Evolutionary conservation across 2,113 vertebrate genomes (phyloP).

Genomic region (Plestiodon gilberti): DNA sequence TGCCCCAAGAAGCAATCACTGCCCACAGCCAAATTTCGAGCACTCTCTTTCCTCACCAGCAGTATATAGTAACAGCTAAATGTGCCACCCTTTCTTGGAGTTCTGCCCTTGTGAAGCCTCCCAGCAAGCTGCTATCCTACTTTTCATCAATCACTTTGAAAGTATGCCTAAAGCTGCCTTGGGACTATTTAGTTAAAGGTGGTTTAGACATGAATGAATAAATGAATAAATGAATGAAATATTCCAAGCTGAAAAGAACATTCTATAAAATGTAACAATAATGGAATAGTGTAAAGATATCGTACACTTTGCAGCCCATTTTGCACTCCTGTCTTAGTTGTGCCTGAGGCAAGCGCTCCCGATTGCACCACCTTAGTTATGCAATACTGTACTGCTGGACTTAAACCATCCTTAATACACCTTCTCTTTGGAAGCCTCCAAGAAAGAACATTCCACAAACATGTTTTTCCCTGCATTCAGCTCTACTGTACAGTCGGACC

Average conservation of each 20-base stretch:
- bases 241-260: neutral
- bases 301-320: neutral
- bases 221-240: too few relatives aligned
- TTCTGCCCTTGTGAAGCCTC: neutral
- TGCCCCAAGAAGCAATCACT: neutral
- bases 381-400: neutral
- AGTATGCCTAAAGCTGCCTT: neutral
- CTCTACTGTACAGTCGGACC: too few relatives aligned
- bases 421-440: neutral
- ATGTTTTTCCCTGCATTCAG: neutral
- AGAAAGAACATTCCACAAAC: neutral
- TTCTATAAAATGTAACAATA: neutral
- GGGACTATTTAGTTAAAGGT: too few relatives aligned
- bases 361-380: neutral
- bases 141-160: neutral
- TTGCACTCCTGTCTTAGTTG: neutral
- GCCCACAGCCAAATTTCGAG: neutral
- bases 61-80: neutral
- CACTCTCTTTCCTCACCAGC: neutral
- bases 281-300: too few relatives aligned
- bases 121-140: neutral
- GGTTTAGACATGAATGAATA: neutral
- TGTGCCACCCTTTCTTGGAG: neutral
- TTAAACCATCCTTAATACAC: neutral
- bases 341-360: neutral